Base-by-base conservation (phyloP, 1,140 invertebrate species). In the Leptopilina clavipes region DNA sequence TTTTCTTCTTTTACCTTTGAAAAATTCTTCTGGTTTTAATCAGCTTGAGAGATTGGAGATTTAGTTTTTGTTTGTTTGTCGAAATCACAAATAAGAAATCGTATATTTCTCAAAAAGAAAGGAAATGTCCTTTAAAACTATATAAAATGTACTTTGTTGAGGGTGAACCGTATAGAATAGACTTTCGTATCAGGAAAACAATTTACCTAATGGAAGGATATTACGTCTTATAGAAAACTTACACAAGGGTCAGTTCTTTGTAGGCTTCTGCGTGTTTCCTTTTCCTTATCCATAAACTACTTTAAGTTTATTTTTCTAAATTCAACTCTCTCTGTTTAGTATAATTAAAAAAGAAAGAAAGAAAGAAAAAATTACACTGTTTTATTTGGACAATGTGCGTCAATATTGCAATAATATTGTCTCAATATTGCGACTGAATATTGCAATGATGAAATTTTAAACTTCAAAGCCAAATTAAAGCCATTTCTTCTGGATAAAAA, bases 121-220 rank as follows among this genome's bases (percentile, higher is more conserved):
- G 31, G 45, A 40, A 43, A 80, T 73, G 71, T 56, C 75, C 25
- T 65, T 75, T 48, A 71, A 37, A 73, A 75, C 48, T 52, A 40
- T n/a, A n/a, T 40, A 7, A 43, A 48, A 77, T 75, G 74, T 76
- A 74, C 74, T 25, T 31, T 31, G 77, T 73, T 72, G 54, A 79
- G 79, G 70, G 73, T 74, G 73, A 74, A 75, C 59, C 80, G 48
- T 56, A n/a, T n/a, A 77, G 78, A 82, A 78, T 79, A 76, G 73
- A 82, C 54, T 74, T 40, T 74, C 78, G 76, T 82, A 83, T 84
- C 76, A 79, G 81, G 76, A 82, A 87, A 88, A 88, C 86, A 89
- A 89, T 89, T 89, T 88, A 88, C 88, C 87, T 89, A 88, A 88
- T 88, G 88, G 87, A 89, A 87, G 82, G 76, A 84, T 86, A 87